phyloP scores from a whole-genome alignment of 2,113 vertebrate genomes.

The Lagopus muta region DNA sequence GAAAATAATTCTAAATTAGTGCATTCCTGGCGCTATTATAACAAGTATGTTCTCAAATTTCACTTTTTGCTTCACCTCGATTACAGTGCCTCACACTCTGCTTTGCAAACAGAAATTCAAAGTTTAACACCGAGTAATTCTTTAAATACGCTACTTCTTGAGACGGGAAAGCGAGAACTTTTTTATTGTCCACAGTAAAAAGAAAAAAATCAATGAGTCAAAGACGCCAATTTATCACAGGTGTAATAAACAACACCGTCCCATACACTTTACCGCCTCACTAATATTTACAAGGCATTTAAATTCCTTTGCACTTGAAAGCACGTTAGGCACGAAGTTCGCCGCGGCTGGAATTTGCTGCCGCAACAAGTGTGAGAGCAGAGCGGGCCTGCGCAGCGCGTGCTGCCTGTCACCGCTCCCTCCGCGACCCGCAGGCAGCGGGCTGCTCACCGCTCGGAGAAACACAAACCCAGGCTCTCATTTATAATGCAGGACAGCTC shows the following conservation, averaged over 20 bases:
- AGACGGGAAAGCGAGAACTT: neutral
- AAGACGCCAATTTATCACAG: constrained; percentile 38
- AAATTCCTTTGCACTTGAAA: neutral
- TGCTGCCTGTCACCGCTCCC: constrained; percentile 33
- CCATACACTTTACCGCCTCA: neutral
- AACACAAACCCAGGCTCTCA: constrained; percentile 58
- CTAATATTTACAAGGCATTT: constrained; percentile 43
- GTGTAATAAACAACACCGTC: neutral
- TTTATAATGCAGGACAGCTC: constrained; percentile 74
- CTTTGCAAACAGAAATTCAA: constrained; percentile 27
- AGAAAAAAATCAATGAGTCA: neutral
- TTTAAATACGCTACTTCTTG: neutral
- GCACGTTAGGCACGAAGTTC: neutral
- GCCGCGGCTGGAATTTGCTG: constrained; percentile 12
- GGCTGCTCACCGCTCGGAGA: neutral
- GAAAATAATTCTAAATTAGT: neutral
- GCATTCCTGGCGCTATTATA: neutral
- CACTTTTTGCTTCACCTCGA: neutral
- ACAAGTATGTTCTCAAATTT: neutral
- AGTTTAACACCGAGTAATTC: neutral
- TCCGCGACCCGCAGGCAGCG: neutral
- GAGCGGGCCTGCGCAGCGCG: neutral
- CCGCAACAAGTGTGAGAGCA: neutral
- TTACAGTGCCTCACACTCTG: neutral
- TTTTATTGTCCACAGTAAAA: neutral